Base-by-base conservation (phyloP, 2,888 invertebrate genomes). In the Lumbricus terrestris region DNA sequence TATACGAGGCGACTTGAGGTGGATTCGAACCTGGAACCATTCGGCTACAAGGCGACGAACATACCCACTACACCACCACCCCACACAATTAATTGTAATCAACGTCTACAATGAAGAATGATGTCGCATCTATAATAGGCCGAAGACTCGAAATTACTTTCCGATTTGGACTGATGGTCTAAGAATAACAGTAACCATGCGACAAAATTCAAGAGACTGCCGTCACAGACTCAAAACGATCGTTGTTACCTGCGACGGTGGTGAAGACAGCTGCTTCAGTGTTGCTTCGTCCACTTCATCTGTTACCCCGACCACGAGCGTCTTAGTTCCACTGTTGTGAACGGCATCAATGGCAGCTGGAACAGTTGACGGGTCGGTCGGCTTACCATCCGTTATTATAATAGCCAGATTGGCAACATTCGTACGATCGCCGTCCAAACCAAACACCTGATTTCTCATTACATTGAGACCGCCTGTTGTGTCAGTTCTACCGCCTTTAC, bases 371-470 rank as follows among this genome's bases (percentile, higher is more conserved):
- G 38, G 35, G 37, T n/a, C n/a, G 88, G 88, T 88, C 11, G 88
- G 88, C n/a, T 37, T 38, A n/a, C 88, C 88, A 34, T 88, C 88
- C n/a, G 88, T 88, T 4, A 88, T 40, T 11, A 88, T 88, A 20
- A 88, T 69, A 38, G 35, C 23, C n/a, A 29, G 15, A 34, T 40
- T 88, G 23, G 8, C 15, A 20, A 40, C 88, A 20, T 37, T 18
- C n/a, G 38, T 37, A n/a, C 88, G 6, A 40, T 37, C 37, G 11
- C n/a, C 38, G 38, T 3, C 88, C 15, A 34, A 3, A 15, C 38
- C 88, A 35, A 82, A 82, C 15, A 82, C 29, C 88, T 40, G 37
- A 15, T 37, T 88, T n/a, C 88, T 38, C 88, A 88, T 37, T 35
- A 38, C 13, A 20, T 40, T 88, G n/a, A 88, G 88, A 88, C 88